Conservation (phyloP, 2,888 invertebrate genomes). For the Xestobium rufovillosum region DNA sequence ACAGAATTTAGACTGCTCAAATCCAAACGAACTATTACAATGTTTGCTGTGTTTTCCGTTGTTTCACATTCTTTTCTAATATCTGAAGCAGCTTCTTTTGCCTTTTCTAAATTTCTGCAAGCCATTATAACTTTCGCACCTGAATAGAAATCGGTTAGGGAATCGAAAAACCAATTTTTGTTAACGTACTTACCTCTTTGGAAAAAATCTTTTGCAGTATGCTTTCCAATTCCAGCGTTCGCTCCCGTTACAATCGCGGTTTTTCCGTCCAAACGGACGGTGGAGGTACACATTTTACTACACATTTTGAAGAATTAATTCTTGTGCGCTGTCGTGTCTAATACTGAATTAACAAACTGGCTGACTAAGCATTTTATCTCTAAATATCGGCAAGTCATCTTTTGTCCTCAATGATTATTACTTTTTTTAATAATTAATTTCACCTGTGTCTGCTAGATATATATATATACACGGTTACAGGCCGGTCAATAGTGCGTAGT, state of each 20-base stretch:
- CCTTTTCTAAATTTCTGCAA: slow-evolving; percentile 47
- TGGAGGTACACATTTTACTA: slow-evolving; percentile 32
- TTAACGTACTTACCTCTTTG: slow-evolving; percentile 41
- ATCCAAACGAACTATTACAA: slow-evolving; percentile 44
- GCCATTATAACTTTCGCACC: slow-evolving; percentile 51
- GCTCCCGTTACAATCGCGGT: slow-evolving; percentile 38
- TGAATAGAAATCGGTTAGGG: no score
- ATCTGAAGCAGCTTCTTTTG: slow-evolving; percentile 45
- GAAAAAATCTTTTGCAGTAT: slow-evolving; percentile 39
- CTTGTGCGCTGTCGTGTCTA: no score
- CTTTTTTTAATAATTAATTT: no score
- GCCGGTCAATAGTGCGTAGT: no score
- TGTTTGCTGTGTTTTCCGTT: slow-evolving; percentile 34
- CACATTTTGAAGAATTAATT: no score
- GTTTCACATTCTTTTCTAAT: slow-evolving; percentile 39
- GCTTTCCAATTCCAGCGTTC: slow-evolving; percentile 41
- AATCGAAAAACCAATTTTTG: no score
- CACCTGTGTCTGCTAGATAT: no score
- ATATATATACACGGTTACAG: no score
- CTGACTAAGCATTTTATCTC: no score
- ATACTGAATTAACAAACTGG: no score
- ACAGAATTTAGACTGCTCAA: slow-evolving; percentile 39
- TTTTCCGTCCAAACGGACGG: slow-evolving; percentile 43
- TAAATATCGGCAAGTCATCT: no score
- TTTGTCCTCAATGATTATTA: no score